A percentile compares a stretch with the other conserved stretches of the same genome.
These are phyloP conservation scores for Kryphioiulus occultus DNA, from an alignment of 2,888 invertebrate genomes.

Conservation along the genomic window DNA sequence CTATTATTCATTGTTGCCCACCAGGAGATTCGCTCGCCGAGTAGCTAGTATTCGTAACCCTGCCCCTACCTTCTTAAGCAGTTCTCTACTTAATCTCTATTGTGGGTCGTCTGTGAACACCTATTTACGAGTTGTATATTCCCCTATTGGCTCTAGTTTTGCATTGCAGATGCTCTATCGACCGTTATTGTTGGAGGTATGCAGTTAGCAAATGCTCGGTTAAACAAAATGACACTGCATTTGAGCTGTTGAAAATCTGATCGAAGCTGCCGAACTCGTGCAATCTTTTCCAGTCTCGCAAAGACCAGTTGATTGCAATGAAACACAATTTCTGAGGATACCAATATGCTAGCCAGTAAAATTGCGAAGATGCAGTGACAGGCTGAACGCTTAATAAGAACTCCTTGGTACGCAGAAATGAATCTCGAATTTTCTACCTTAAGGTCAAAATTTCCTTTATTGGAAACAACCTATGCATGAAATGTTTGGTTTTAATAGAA, in stretches of 20 bases:
- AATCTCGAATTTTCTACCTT: neutral
- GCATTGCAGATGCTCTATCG: neutral
- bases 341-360: neutral
- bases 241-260: neutral
- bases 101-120: neutral
- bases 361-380: neutral
- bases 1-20: slow-evolving; percentile 29
- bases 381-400: neutral
- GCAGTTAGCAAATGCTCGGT: neutral
- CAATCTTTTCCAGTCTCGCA: neutral
- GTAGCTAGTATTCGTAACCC: neutral
- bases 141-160: neutral
- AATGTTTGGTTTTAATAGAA: too few species aligned
- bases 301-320: neutral
- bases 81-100: slow-evolving; percentile 12
- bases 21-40: neutral
- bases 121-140: slow-evolving; percentile 30
- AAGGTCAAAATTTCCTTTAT: too few species aligned
- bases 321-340: too few species aligned
- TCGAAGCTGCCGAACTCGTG: neutral
- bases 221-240: too few species aligned
- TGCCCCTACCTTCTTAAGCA: neutral
- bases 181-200: neutral
- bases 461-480: too few species aligned
- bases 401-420: neutral